Evolutionary conservation across 2,113 vertebrate genomes (phyloP).

Genomic region (Hemiprocne comata): DNA sequence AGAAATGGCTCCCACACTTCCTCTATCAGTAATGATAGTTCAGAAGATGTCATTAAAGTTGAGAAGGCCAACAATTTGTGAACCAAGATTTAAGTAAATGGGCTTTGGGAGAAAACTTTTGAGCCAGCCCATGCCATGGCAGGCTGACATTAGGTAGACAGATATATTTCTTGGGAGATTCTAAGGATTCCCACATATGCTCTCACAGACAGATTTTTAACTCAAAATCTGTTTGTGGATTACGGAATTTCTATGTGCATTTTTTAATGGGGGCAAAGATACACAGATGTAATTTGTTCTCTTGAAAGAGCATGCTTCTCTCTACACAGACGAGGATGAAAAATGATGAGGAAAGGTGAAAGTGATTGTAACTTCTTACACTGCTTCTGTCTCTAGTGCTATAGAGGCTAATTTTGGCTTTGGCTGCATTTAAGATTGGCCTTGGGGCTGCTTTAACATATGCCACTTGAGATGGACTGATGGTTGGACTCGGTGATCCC

Average conservation of each 20-base stretch:
- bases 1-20: slow-evolving; percentile 51
- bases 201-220: not conserved
- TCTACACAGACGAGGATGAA: not conserved
- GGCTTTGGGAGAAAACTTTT: slow-evolving; percentile 36
- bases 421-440: not conserved
- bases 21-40: slow-evolving; percentile 40
- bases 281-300: not conserved
- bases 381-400: not conserved
- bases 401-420: not conserved
- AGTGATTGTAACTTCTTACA: not conserved
- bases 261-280: not conserved
- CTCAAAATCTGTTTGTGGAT: not conserved
- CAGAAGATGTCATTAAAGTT: slow-evolving; percentile 65
- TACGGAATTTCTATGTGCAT: not conserved
- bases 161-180: not conserved
- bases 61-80: slow-evolving; percentile 65
- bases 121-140: not conserved
- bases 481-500: too few relatives aligned
- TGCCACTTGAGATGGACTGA: not conserved
- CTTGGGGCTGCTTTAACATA: not conserved
- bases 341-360: not conserved
- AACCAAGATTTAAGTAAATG: slow-evolving; percentile 68
- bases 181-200: not conserved
- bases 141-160: not conserved
- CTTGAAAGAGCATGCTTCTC: not conserved